Percentiles rank a stretch among this genome's conserved stretches.
These are phyloP conservation scores for Oreohelix idahoensis DNA, from an alignment of 1,140 invertebrate genomes.

Conservation along the genomic window DNA sequence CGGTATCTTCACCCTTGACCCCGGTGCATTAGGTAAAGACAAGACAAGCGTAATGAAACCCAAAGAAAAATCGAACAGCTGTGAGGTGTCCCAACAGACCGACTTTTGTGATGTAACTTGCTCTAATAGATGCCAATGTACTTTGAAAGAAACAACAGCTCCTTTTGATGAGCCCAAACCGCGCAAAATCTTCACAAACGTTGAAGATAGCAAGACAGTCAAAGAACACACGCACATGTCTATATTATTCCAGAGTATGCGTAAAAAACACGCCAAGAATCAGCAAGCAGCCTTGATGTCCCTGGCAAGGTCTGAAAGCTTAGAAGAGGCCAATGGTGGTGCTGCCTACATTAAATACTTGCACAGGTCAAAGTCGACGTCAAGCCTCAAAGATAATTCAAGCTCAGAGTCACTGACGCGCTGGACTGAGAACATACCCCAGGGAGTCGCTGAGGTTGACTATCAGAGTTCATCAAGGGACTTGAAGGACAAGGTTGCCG, in stretches of 20 bases:
- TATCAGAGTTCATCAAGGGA: background rate
- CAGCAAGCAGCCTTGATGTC: background rate
- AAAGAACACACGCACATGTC: background rate
- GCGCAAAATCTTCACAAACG: background rate
- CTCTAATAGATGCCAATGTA: background rate
- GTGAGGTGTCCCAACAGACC: background rate
- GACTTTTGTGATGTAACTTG: background rate
- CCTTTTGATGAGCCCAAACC: background rate
- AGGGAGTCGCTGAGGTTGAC: background rate
- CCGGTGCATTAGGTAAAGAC: background rate
- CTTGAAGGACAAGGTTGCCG: no score
- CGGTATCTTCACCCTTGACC: slow-evolving; percentile 7
- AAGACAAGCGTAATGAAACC: background rate
- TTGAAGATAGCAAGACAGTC: background rate
- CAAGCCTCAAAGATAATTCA: background rate
- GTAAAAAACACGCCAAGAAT: background rate
- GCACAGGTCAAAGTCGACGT: background rate
- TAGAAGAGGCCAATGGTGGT: background rate
- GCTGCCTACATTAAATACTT: background rate
- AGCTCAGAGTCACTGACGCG: background rate
- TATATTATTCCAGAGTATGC: background rate
- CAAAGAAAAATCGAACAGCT: background rate
- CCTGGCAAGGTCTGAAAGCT: background rate
- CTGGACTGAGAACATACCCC: background rate
- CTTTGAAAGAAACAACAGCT: background rate